Conservation (phyloP, 2,797 vertebrate species). For the Melanotaenia nigrans region DNA sequence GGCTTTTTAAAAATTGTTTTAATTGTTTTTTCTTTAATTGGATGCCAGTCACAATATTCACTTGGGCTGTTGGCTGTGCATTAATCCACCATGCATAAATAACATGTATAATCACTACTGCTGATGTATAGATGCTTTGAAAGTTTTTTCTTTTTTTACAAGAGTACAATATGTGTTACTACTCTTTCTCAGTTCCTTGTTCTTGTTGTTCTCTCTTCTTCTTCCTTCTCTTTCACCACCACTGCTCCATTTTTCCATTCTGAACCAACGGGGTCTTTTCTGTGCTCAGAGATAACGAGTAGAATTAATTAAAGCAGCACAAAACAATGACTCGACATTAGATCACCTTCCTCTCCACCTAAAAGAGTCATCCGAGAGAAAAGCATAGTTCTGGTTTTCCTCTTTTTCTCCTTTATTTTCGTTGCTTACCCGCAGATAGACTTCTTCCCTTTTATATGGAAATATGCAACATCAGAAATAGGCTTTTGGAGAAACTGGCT, state of each 20-base stretch:
- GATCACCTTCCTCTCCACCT: conserved; percentile 58
- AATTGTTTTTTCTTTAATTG: conserved; percentile 48
- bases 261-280: conserved; percentile 71
- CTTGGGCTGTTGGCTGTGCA: conserved; percentile 81
- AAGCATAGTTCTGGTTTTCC: conserved; percentile 44
- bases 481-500: conserved; percentile 40
- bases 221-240: conserved; percentile 54
- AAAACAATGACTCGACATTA: conserved; percentile 81
- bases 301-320: conserved; percentile 80
- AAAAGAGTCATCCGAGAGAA: conserved; percentile 62
- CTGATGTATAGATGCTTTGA: conserved; percentile 63
- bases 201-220: conserved; percentile 36
- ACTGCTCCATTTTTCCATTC: conserved; percentile 75
- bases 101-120: conserved; percentile 71
- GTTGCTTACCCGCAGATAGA: conserved; percentile 53
- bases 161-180: conserved; percentile 47
- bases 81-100: conserved; percentile 81
- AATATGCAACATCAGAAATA: conserved; percentile 69
- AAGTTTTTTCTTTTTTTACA: conserved; percentile 33
- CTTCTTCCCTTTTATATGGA: conserved; percentile 77
- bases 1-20: conserved; percentile 30
- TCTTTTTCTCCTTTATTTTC: conserved; percentile 38
- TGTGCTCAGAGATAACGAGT: conserved; percentile 79
- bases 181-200: conserved; percentile 46
- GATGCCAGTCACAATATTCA: conserved; percentile 74